These are phyloP conservation scores for Miltochrista miniata DNA, from an alignment of 2,888 invertebrate species.

Conservation along the genomic window DNA sequence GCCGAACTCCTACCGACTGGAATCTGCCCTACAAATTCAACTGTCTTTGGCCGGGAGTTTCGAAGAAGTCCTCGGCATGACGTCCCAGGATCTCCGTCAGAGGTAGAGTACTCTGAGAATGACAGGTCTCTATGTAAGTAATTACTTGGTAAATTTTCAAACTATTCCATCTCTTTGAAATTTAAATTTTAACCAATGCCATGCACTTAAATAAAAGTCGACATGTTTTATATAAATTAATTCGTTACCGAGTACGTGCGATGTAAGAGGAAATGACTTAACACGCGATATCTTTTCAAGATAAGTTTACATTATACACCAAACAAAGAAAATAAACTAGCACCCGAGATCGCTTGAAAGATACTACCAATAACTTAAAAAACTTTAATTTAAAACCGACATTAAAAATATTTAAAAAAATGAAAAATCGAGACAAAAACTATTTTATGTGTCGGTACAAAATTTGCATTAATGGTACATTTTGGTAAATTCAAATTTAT, in stretches of 20 bases:
- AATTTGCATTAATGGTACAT: conserved; percentile 37
- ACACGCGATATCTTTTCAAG: conserved; percentile 19
- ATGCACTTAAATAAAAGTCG: too few species aligned
- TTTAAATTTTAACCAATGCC: background rate
- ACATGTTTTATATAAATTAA: background rate
- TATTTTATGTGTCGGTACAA: conserved; percentile 18
- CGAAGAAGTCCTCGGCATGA: too few species aligned
- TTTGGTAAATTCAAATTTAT: conserved; percentile 18
- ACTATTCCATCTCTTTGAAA: background rate
- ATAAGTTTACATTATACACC: conserved; percentile 16
- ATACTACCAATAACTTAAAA: conserved; percentile 19
- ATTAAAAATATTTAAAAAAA: conserved; percentile 16
- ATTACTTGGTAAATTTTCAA: background rate
- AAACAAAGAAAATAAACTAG: conserved; percentile 35
- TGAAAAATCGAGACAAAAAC: conserved; percentile 34
- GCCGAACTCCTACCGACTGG: too few species aligned
- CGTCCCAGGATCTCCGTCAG: too few species aligned
- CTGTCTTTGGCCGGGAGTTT: too few species aligned
- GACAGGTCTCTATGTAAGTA: too few species aligned
- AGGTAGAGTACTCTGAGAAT: too few species aligned
- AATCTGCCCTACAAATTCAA: too few species aligned
- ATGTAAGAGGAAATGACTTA: conserved; percentile 25
- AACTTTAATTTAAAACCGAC: conserved; percentile 9
- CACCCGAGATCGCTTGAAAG: conserved; percentile 13
- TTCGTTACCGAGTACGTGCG: background rate